Conservation (phyloP, 2,113 vertebrate species). For the Platysteira castanea region DNA sequence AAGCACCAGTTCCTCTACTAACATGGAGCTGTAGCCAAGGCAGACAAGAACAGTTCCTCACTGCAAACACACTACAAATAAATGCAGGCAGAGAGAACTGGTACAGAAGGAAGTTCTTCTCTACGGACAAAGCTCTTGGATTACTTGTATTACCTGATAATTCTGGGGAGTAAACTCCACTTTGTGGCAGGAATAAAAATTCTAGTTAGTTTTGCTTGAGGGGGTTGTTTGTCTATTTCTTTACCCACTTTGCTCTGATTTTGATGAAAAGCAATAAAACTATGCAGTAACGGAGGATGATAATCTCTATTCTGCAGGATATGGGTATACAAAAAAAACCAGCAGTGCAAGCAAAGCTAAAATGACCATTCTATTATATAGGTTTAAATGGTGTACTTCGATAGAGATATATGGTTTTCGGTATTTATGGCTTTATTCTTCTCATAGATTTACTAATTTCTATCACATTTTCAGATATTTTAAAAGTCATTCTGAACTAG, state of each 20-base stretch:
- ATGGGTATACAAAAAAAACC: background rate
- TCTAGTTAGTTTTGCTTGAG: background rate
- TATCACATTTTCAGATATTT: background rate
- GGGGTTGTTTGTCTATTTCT: rapidly evolving
- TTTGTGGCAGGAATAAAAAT: background rate
- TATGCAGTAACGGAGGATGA: background rate
- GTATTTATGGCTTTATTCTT: background rate
- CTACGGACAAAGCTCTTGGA: background rate
- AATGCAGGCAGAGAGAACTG: background rate
- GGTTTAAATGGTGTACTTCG: background rate
- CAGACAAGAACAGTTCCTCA: background rate
- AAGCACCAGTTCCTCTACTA: background rate
- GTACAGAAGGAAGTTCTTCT: background rate
- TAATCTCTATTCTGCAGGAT: background rate
- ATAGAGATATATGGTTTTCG: background rate
- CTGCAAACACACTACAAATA: background rate
- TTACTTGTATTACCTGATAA: background rate
- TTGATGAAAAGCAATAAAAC: background rate
- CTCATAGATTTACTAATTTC: background rate
- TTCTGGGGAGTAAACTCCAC: background rate
- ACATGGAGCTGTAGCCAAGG: background rate
- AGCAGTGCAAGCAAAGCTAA: background rate
- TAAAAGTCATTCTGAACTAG: background rate
- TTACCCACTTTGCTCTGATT: background rate
- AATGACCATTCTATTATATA: background rate